Conservation (phyloP, 2,888 invertebrate genomes). For the Exocentrus adspersus region DNA sequence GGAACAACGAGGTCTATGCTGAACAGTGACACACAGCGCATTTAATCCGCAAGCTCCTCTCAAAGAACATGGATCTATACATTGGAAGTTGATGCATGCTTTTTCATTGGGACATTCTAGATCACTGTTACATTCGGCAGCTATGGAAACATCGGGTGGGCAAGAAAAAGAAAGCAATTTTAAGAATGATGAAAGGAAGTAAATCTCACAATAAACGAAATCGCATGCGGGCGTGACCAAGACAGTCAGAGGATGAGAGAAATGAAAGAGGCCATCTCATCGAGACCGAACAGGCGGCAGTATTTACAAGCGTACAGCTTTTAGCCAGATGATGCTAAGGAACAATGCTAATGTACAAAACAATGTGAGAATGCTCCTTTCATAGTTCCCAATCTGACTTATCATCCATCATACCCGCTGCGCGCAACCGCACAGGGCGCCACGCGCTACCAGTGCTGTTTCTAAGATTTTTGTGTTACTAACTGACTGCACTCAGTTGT, state of each 20-base stretch:
- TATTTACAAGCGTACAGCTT: conserved; percentile 69
- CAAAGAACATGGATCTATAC: conserved; percentile 89
- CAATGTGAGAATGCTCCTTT: conserved; percentile 80
- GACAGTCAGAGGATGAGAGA: conserved; percentile 64
- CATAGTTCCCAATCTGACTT: conserved; percentile 81
- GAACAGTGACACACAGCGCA: conserved; percentile 85
- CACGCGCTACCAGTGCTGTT: conserved; percentile 34
- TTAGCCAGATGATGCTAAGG: conserved; percentile 53
- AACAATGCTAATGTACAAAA: conserved; percentile 57
- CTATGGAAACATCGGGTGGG: conserved; percentile 58
- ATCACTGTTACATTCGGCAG: conserved; percentile 85
- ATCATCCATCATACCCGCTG: conserved; percentile 59
- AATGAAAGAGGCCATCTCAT: conserved; percentile 64
- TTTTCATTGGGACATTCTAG: conserved; percentile 91
- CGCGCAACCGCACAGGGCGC: conserved; percentile 48
- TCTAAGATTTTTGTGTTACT: conserved; percentile 27
- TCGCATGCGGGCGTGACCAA: conserved; percentile 71
- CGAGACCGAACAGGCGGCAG: conserved; percentile 66
- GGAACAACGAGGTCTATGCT: conserved; percentile 87
- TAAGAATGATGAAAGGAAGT: conserved; percentile 89
- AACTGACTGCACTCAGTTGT: conserved; percentile 44
- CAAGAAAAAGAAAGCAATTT: conserved; percentile 74
- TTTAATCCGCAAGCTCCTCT: conserved; percentile 90
- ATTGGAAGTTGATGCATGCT: conserved; percentile 90
- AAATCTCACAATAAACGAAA: conserved; percentile 65